A percentile compares a stretch with the other conserved stretches of the same genome.
phyloP scores from a whole-genome alignment of 2,113 vertebrate species.

The Alexandromys fortis region DNA sequence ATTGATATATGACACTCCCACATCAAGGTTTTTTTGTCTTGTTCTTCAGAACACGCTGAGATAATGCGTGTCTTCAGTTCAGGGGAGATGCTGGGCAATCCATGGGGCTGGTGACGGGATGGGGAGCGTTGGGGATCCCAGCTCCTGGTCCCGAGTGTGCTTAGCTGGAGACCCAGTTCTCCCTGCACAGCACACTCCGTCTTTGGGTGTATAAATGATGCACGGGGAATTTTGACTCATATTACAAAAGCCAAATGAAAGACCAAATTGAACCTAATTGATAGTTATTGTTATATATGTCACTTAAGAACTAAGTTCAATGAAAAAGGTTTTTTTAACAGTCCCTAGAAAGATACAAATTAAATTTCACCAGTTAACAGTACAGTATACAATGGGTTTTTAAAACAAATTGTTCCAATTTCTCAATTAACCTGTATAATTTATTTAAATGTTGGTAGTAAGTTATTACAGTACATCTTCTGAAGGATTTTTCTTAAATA shows the following conservation, averaged over 20 bases:
- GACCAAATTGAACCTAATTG: slow-evolving; percentile 56
- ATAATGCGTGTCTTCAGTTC: background rate
- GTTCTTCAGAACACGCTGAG: background rate
- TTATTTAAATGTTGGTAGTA: slow-evolving; percentile 80
- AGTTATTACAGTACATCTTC: slow-evolving; percentile 63
- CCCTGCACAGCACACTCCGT: background rate
- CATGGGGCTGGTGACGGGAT: background rate
- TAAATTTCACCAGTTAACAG: slow-evolving; percentile 59
- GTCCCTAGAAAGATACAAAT: slow-evolving; percentile 53
- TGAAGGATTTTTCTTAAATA: slow-evolving; percentile 8
- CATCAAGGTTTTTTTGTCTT: background rate
- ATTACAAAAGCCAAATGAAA: slow-evolving; percentile 62
- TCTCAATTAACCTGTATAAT: slow-evolving; percentile 52
- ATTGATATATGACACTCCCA: too few species aligned
- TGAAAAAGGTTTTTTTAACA: slow-evolving; percentile 32
- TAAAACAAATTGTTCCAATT: slow-evolving; percentile 38
- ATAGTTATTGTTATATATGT: slow-evolving; percentile 53
- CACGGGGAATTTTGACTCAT: slow-evolving; percentile 20
- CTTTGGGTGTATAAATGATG: background rate
- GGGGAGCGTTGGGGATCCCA: background rate
- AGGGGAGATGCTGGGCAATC: background rate
- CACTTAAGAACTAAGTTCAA: slow-evolving; percentile 57
- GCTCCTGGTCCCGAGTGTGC: background rate
- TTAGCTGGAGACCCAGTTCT: background rate
- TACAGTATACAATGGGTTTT: slow-evolving; percentile 62